phyloP scores from a whole-genome alignment of 1,140 invertebrate genomes.

The Brachionus asplanchnoidis region DNA sequence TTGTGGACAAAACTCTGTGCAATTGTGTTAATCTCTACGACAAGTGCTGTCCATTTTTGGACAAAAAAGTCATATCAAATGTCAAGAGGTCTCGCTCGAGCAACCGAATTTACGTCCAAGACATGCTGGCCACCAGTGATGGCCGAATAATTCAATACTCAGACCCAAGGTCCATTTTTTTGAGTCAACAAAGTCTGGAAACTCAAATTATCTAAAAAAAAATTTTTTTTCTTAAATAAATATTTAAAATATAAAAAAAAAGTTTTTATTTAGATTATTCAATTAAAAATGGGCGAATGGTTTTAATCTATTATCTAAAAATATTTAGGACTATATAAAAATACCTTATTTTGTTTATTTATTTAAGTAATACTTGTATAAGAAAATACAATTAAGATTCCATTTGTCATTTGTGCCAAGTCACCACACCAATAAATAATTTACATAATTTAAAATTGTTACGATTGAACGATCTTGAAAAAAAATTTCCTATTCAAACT shows the following conservation, averaged over 20 bases:
- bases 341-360: neutral
- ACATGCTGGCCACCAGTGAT: neutral
- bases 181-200: neutral
- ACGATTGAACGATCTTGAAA: slow-evolving; percentile 6
- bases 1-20: neutral
- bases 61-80: neutral
- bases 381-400: neutral
- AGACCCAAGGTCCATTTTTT: neutral
- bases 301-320: neutral
- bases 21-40: neutral
- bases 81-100: neutral
- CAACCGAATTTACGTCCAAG: neutral
- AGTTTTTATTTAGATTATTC: neutral
- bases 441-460: neutral
- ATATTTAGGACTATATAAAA: neutral
- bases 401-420: neutral
- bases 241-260: neutral
- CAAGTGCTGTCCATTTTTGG: neutral
- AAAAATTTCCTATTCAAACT: neutral
- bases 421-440: neutral
- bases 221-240: neutral
- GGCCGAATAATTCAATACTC: neutral
- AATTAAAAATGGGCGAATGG: neutral
- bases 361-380: neutral
- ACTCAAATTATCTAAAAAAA: neutral